Evolutionary conservation across 2,113 vertebrate genomes (phyloP), one percentile per base, ranked within the genome.

Genomic region (Lichenostomus cassidix): DNA sequence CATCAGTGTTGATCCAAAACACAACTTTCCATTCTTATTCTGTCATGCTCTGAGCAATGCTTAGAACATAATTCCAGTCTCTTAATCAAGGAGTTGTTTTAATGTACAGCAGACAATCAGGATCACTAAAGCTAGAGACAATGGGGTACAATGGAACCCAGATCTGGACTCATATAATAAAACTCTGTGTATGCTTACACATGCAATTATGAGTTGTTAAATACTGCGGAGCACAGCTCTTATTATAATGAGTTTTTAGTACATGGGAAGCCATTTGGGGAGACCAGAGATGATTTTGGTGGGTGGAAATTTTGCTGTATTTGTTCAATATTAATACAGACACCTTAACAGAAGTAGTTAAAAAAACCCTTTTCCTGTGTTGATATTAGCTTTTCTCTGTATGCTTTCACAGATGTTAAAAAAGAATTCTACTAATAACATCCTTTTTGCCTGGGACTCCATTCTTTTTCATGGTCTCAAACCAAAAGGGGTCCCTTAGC

Each of bases 1-100:
- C 92, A 94, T 90, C 83, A 83, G 37, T 64, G 67, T 88, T 77
- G 68, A 87, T 95, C 62, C 77, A 86, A 93, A 93, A 89, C 68
- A 89, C 22, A 52, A 87, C 47, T 88, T 95, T 85, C 89, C 83
- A 59, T 89, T 97, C 95, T 93, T 73, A 90, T 69, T 81, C 58
- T 93, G 78, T 85, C 56, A 70, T 22, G 24, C 63, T 81, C 63
- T 94, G 42, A 94, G 35, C 64, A 94, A 94, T 52, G 28, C 47
- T 89, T 86, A 70, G 55, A 39, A 87, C 29, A 75, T 59, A 81
- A 93, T 92, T 95, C 86, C 86, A 65, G 55, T n/a, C 39, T 74
- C 86, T 90, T 92, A 77, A 59, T 88, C 86, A 94, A 1, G 1
- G 23, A 92, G 52, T 55, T 86, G 18, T 93, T 92, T 29, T 73